phyloP scores from a whole-genome alignment of 37 sponge, comb jelly and placozoan genomes.

The Spongia lamella region DNA sequence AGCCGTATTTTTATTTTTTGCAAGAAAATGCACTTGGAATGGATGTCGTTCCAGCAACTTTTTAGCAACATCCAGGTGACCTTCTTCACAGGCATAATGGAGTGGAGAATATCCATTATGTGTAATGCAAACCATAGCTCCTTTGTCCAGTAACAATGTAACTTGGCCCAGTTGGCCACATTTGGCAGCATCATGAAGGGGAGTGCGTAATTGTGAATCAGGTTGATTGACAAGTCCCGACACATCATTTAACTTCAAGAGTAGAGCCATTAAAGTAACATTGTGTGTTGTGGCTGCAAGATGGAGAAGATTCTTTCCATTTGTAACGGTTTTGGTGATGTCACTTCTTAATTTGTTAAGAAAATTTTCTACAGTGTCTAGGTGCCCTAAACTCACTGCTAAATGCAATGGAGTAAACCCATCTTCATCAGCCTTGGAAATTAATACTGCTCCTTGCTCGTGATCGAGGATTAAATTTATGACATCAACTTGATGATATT shows the following conservation, averaged over 20 bases:
- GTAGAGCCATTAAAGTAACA: slow-evolving; percentile 13
- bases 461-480: slow-evolving; percentile 49
- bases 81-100: slow-evolving; percentile 45
- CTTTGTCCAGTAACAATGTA: slow-evolving; percentile 72
- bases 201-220: slow-evolving; percentile 28
- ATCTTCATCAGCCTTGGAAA: slow-evolving; percentile 32
- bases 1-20: slow-evolving; percentile 59
- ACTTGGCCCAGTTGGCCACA: slow-evolving; percentile 48
- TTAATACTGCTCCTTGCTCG: slow-evolving; percentile 21
- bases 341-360: slow-evolving; percentile 14
- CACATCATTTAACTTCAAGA: slow-evolving; percentile 32
- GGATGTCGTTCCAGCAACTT: slow-evolving; percentile 55
- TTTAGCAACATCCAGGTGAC: slow-evolving; percentile 44
- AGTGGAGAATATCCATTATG: slow-evolving; percentile 66
- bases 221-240: slow-evolving; percentile 22
- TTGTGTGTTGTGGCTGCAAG: slow-evolving; percentile 38
- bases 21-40: slow-evolving; percentile 53
- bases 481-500: slow-evolving; percentile 30
- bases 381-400: slow-evolving; percentile 43
- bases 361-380: slow-evolving; percentile 29
- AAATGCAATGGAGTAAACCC: slow-evolving; percentile 80
- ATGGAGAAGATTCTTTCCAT: slow-evolving; percentile 57
- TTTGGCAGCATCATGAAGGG: slow-evolving; percentile 70
- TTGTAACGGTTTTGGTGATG: slow-evolving; percentile 12
- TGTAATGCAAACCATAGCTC: slow-evolving; percentile 82